Base-by-base conservation (phyloP, 2,888 invertebrate species). In the Coenonympha glycerion region DNA sequence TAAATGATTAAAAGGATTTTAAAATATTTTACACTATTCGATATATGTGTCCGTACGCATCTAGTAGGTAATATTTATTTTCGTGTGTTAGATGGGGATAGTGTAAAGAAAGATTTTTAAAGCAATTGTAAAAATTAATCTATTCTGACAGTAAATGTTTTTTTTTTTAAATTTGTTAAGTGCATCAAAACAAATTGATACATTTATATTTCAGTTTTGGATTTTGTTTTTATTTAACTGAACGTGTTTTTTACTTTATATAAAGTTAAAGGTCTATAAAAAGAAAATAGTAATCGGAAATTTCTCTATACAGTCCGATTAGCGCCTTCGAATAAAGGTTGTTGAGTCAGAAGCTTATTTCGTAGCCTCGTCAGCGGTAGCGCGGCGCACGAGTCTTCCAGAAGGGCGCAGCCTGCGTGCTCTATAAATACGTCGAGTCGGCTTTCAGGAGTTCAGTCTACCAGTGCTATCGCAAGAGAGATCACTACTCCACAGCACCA, bases 401-500 rank as follows among this genome's bases (percentile, higher is more conserved):
- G 84, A 86, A 85, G 80, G 79, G 80, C 78, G 79, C 72, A 76
- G 73, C 75, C 74, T 74, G 74, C 61, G 65, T 64, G 60, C 66
- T 68, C 69, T 88, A 88, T 88, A 88, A 87, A 88, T 86, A 84
- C 82, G 68, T 66, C 69, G 70, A 63, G 64, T 71, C 73, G 62
- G 69, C 69, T 76, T 77, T 73, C 80, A 82, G 77, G 75, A 85
- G 76, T 84, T 88, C 85, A 87, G 86, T 86, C 84, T 85, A 73
- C 68, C 75, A 67, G 73, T 73, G 85, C 74, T 67, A 66, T 69
- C 66, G 67, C 65, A 71, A 77, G 71, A 72, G 68, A 63, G 73
- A 71, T 74, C 71, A 69, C 68, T 68, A 68, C 68, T 66, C 64
- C 60, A 63, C 64, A 66, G 71, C 66, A 69, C 61, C 70, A 63